Evolutionary conservation across 2,797 vertebrate species (phyloP), one percentile per base, ranked within the genome.

Genomic region (Euthynnus affinis): DNA sequence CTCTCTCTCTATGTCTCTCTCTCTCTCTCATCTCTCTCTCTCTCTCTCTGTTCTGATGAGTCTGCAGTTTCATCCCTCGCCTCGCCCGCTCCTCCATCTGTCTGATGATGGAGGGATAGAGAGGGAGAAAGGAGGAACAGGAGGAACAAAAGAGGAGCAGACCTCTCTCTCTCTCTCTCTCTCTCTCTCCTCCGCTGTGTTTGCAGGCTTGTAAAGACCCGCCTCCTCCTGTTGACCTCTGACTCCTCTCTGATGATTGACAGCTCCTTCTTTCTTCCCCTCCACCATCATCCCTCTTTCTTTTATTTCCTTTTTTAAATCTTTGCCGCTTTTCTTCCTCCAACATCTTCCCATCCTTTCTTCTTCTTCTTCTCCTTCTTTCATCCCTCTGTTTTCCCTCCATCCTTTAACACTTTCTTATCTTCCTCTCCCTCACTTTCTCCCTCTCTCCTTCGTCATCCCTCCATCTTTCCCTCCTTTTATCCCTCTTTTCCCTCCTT

Each of bases 121-220:
- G 27, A 10, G 22, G 3, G 1, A 7, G 4, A 48, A 8, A 48
- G 17, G 4, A 18, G 42, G 20, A 40, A 49, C 13, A 2, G 15
- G 2, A 6, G 40, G 13, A 59, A 48, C 6, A 46, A 13, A 37
- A 18, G 44, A 29, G 40, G 2, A 55, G n/a, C n/a, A n/a, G n/a
- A n/a, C n/a, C n/a, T n/a, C n/a, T n/a, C n/a, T n/a, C n/a, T n/a
- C n/a, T n/a, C n/a, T n/a, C n/a, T n/a, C n/a, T n/a, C n/a, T n/a
- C n/a, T n/a, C n/a, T n/a, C n/a, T n/a, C n/a, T 71, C 72, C 51
- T 64, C 13, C 1, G 2, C 40, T 77, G n/a, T 85, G 89, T 86
- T 85, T 71, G 32, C 29, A 52, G 68, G 18, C 88, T 82, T 91
- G 90, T 93, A 74, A 82, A 80, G 70, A n/a, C 75, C 84, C 84